Percentiles rank a stretch among this genome's conserved stretches.
These are phyloP conservation scores for Nyleta sp. DNA, from an alignment of 2,888 invertebrate species.

Conservation along the genomic window DNA sequence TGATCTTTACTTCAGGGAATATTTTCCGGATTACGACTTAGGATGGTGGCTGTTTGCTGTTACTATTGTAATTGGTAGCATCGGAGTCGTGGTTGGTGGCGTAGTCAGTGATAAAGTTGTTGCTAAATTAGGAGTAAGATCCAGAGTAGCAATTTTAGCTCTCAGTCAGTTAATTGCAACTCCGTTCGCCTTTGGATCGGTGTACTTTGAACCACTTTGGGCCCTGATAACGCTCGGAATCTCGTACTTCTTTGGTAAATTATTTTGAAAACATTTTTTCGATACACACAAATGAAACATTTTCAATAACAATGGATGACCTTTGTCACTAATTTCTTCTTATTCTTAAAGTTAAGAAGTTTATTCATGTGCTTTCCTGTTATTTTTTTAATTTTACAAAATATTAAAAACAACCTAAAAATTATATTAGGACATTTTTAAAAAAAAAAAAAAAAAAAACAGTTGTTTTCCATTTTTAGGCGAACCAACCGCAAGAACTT, in stretches of 20 bases:
- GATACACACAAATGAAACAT: too few species aligned
- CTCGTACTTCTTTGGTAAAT: conserved; percentile 93
- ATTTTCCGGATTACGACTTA: conserved; percentile 94
- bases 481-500: too few species aligned
- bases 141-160: conserved; percentile 91
- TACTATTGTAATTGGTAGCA: conserved; percentile 92
- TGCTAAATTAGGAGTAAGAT: conserved; percentile 92
- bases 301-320: too few species aligned
- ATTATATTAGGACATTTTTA: too few species aligned
- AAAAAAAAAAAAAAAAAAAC: not conserved
- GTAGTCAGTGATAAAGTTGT: conserved; percentile 94
- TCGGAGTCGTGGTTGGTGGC: conserved; percentile 90
- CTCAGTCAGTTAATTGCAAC: conserved; percentile 93
- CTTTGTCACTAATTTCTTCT: too few species aligned
- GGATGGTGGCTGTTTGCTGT: conserved; percentile 96
- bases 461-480: not conserved
- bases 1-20: conserved; percentile 93
- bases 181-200: conserved; percentile 93
- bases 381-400: too few species aligned
- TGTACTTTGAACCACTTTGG: conserved; percentile 91
- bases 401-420: too few species aligned
- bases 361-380: too few species aligned
- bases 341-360: too few species aligned
- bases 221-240: conserved; percentile 94
- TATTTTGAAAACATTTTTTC: too few species aligned